These are phyloP conservation scores for Gasterosteus aculeatus DNA, from an alignment of 2,113 vertebrate species.

Conservation along the genomic window DNA sequence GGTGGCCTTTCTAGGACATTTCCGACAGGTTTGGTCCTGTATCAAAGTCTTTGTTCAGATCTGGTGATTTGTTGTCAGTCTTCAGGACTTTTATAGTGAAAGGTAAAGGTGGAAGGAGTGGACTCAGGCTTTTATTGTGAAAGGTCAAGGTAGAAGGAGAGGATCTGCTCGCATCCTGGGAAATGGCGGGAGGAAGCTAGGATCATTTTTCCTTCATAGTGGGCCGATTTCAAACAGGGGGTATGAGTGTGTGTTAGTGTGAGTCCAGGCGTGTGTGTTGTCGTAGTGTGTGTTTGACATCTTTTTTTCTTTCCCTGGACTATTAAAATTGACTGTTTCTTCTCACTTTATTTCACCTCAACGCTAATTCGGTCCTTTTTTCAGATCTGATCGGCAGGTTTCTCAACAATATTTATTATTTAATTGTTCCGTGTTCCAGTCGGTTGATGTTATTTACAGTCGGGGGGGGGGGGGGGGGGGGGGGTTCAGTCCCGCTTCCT, in stretches of 20 bases:
- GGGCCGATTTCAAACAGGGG: conserved; percentile 64
- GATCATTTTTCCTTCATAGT: conserved; percentile 81
- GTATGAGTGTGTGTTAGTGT: conserved; percentile 9
- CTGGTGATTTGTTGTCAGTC: too few species aligned
- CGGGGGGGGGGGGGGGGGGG: not conserved
- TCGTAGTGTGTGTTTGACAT: conserved; percentile 2
- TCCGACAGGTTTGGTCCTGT: too few species aligned
- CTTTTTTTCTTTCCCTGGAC: conserved; percentile 28
- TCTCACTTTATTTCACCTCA: conserved; percentile 58
- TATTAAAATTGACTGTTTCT: conserved; percentile 74
- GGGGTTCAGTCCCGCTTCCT: conserved; percentile 35
- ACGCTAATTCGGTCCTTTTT: conserved; percentile 61
- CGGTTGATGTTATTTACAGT: conserved; percentile 71
- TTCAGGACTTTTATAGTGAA: too few species aligned
- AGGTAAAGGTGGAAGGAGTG: too few species aligned
- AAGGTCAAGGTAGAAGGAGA: too few species aligned
- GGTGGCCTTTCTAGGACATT: too few species aligned
- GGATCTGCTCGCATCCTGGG: conserved; percentile 62
- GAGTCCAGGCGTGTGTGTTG: conserved; percentile 6
- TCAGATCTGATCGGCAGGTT: conserved; percentile 56
- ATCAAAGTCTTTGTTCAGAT: not conserved
- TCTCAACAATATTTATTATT: not conserved
- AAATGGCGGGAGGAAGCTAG: conserved; percentile 60
- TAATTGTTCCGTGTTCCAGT: not conserved
- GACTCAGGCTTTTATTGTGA: too few species aligned